Base-by-base conservation (phyloP, 2,888 invertebrate genomes). In the Yponomeuta cagnagella region DNA sequence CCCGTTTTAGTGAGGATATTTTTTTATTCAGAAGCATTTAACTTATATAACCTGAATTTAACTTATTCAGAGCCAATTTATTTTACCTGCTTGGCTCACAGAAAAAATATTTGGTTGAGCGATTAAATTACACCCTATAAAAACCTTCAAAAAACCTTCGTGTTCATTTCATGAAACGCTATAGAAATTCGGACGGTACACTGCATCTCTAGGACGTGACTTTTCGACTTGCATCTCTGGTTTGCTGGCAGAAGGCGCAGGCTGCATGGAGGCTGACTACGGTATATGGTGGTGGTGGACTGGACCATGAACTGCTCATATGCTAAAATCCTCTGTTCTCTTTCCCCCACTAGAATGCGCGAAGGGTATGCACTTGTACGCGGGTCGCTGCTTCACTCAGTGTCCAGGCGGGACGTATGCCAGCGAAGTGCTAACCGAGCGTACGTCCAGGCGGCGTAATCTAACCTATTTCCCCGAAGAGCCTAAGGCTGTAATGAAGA, bases 301-400 rank as follows among this genome's bases (percentile, higher is more conserved):
- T 79, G 30, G 80, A 76, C 75, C 76, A 78, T 80, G 30, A 48
- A 74, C 75, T 83, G 77, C 79, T 75, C 80, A 77, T 85, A 77
- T 84, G 83, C 82, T 86, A 82, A 86, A 86, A 85, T 74, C 76
- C 78, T 74, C 77, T 91, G 83, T 88, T 86, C 87, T 92, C 79
- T 87, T 76, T 80, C 84, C 87, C 87, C 83, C 92, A 93, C 77
- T 95, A 96, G 96, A 94, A 84, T 96, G 96, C 89, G 87, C 88
- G 78, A 89, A 90, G 79, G 93, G 93, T 80, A 93, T 93, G 82
- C 93, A 93, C 82, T 92, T 94, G 79, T 92, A 92, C 86, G 89
- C 93, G 78, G 94, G 94, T 73, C 86, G 86, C 78, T 96, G 96
- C 87, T 88, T 93, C 78, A 80, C 82, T 71, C 84, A 83, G 73